A percentile compares a stretch with the other conserved stretches of the same genome.
Evolutionary conservation across 2,797 vertebrate species (phyloP).

Genomic region (Poecile montanus): DNA sequence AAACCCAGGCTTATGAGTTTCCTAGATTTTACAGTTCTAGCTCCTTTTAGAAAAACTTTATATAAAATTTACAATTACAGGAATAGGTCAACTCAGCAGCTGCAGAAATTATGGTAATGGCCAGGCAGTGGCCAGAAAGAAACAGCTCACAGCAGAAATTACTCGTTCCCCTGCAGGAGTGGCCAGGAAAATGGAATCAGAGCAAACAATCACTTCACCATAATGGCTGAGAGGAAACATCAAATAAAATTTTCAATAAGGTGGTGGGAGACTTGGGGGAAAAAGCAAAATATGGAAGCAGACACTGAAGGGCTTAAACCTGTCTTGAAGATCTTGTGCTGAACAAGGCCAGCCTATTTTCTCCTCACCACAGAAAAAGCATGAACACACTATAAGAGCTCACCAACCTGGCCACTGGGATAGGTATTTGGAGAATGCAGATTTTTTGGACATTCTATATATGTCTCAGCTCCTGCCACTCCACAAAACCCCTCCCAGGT

Average conservation of each 20-base stretch:
- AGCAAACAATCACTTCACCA: not conserved
- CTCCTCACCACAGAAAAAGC: fast-evolving
- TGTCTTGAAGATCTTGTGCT: not conserved
- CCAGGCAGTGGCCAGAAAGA: not conserved
- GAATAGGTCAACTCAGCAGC: not conserved
- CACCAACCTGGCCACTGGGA: not conserved
- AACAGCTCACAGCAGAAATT: not conserved
- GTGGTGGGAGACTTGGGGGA: not conserved
- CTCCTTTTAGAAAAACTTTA: not conserved
- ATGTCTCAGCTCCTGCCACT: not conserved
- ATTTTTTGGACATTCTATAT: not conserved
- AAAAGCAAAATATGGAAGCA: not conserved
- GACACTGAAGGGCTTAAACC: not conserved
- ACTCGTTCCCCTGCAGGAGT: not conserved
- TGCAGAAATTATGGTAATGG: not conserved
- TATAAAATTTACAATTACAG: not conserved
- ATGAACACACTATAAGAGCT: not conserved
- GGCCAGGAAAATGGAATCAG: not conserved
- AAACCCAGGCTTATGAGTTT: not conserved
- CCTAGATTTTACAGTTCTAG: not conserved
- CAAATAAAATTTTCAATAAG: not conserved
- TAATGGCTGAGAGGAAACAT: not conserved
- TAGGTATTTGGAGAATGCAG: not conserved
- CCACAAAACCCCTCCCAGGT: not conserved
- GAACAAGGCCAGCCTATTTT: not conserved